Evolutionary conservation across 2,888 invertebrate genomes (phyloP), one percentile per base, ranked within the genome.

Genomic region (Isoperla grammatica): DNA sequence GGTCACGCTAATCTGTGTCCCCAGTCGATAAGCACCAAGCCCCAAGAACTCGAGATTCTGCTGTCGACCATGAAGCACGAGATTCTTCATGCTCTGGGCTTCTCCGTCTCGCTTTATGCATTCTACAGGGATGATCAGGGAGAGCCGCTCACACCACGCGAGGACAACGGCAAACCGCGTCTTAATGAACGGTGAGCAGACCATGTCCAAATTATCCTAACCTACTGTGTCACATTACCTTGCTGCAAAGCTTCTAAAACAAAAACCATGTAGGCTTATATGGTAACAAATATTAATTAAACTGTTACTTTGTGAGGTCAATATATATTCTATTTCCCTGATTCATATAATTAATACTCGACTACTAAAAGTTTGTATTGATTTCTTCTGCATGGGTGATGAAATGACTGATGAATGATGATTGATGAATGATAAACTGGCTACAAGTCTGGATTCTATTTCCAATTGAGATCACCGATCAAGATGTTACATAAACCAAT

Each of bases 1-100:
- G 99, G 99, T 0, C 97, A 99, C 77, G 96, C 98, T 0, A 99
- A 99, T 79, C 85, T 99, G 67, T 99, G 99, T 69, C 99, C 99
- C 0, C 85, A 89, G 17, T 93, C 93, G 69, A 87, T 99, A 65
- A 94, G 92, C 62, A 93, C 92, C 15, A 91, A 91, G 69, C 85
- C 87, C 49, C 88, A 95, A 68, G 96, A 98, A 72, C 78, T 95
- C 67, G 93, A 91, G 67, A 94, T 91, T 1, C 80, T 95, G 2
- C 78, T 96, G 67, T 95, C 97, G 1, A 98, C 97, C 0, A 95
- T 99, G 12, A 98, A 98, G 72, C 99, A 99, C 74, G 99, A 99
- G 75, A 97, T 99, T 73, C 79, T 98, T 0, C 99, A 99, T 75
- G 98, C 99, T 0, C 77, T 99, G 53, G 98, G 97, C 0, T 98